Conservation (phyloP, 2,888 invertebrate species). For the Pecten maximus region DNA sequence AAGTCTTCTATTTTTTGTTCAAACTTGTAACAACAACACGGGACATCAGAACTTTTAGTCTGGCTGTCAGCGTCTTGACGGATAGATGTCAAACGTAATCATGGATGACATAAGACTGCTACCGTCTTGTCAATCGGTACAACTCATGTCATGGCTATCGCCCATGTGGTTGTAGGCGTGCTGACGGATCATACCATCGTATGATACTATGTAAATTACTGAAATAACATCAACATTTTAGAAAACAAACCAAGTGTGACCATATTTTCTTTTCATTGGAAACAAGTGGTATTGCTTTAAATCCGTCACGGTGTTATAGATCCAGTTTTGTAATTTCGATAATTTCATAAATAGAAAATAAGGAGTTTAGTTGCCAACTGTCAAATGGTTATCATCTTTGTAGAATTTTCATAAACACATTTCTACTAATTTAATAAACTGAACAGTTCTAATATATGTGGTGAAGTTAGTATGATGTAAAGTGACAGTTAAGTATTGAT, state of each 20-base stretch:
- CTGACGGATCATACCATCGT: neutral
- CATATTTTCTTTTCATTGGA: neutral
- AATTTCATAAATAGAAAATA: no score
- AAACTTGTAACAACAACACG: neutral
- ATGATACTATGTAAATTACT: neutral
- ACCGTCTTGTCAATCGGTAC: neutral
- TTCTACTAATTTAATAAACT: no score
- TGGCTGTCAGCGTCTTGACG: neutral
- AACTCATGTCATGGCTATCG: neutral
- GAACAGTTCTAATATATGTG: no score
- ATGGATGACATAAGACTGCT: neutral
- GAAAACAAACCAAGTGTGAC: constrained; percentile 9
- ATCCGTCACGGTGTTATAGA: no score
- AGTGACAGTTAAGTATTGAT: no score
- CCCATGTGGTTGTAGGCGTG: neutral
- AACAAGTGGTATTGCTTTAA: neutral
- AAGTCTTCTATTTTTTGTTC: constrained; percentile 40
- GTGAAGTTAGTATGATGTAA: no score
- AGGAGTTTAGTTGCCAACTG: no score
- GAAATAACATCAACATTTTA: neutral
- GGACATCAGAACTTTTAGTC: neutral
- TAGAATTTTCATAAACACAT: no score
- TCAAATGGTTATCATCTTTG: no score
- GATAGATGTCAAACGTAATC: neutral
- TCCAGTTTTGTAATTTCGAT: no score